Evolutionary conservation across 2,888 invertebrate genomes (phyloP), one percentile per base, ranked within the genome.

Genomic region (Microctonus aethiopoides): DNA sequence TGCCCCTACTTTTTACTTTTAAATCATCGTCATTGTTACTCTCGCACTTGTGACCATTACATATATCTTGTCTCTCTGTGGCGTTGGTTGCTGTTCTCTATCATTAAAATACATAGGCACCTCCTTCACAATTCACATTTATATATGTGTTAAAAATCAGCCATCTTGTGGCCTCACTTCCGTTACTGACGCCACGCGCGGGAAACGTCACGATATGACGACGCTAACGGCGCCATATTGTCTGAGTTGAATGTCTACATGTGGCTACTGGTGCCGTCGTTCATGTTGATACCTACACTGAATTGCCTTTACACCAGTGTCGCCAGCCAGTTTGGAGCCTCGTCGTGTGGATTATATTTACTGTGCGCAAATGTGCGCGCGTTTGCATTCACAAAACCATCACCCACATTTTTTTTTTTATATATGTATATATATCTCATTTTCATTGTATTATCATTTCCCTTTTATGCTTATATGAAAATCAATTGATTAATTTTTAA

Each of bases 121-220:
- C 81, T 83, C 29, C 4, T 46, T 16, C 20, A 20, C n/a, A n/a
- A n/a, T n/a, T n/a, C n/a, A n/a, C n/a, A n/a, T n/a, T n/a, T 39
- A n/a, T 46, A n/a, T n/a, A 76, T 73, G 77, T 74, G 75, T 78
- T 76, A 81, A 78, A 78, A 75, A 54, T 79, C 83, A 77, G 83
- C 85, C 85, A 85, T 86, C 79, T 86, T 85, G 84, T 81, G 79
- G 79, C 77, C 81, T 82, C 83, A 83, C 85, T 84, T 85, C 84
- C 84, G 84, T 83, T 82, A 83, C 82, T 85, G 84, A 84, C 84
- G 84, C 81, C 82, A 16, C 70, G 74, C 78, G 80, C 80, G 80
- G 80, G 77, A 80, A 81, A 84, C 83, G 84, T 84, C 84, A 84
- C 79, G 77, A 73, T 77, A 78, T 81, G 79, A 75, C 81, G 76